Base-by-base conservation (phyloP, 2,888 invertebrate genomes). In the Mamestra brassicae region DNA sequence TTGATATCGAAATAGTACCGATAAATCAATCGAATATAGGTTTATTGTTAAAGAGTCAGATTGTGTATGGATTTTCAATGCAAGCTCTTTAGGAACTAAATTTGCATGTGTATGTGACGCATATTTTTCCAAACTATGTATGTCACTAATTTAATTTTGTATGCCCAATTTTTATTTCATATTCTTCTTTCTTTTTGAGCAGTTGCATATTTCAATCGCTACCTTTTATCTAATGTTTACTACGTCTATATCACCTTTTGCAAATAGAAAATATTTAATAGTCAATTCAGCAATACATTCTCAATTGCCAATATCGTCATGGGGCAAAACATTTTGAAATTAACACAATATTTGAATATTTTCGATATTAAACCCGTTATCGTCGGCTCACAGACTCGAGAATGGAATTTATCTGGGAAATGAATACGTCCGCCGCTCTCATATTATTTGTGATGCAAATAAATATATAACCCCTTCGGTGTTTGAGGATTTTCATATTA, bases 321-420 rank as follows among this genome's bases (percentile, higher is more conserved):
- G 55, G 75, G 68, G 67, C 78, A 84, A 85, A 85, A 87, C 80
- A 87, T 87, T 87, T 78, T 80, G 80, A 90, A 77, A 91, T 91
- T 87, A 90, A 92, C 88, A 83, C 80, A 80, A 85, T 87, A 88
- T 89, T 89, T 85, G 85, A 85, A 85, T 85, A 89, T 88, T 89
- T 88, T 84, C 91, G 89, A 90, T 90, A 91, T 92, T 90, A 90
- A 91, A 65, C 83, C 87, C 88, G 91, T 91, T 94, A 94, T 94
- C 94, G 88, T 88, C 85, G 83, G 85, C 88, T 88, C 84, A 83
- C 94, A 94, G 92, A 85, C 91, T 81, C 81, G 50, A 72, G 81
- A 78, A 81, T 80, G 85, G 80, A 89, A 89, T 93, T 90, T 91
- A 92, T 93, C 90, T 90, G 86, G 86, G 78, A 85, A 87, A 89